Base-by-base conservation (phyloP, 2,888 invertebrate species). In the Mythimna impura region DNA sequence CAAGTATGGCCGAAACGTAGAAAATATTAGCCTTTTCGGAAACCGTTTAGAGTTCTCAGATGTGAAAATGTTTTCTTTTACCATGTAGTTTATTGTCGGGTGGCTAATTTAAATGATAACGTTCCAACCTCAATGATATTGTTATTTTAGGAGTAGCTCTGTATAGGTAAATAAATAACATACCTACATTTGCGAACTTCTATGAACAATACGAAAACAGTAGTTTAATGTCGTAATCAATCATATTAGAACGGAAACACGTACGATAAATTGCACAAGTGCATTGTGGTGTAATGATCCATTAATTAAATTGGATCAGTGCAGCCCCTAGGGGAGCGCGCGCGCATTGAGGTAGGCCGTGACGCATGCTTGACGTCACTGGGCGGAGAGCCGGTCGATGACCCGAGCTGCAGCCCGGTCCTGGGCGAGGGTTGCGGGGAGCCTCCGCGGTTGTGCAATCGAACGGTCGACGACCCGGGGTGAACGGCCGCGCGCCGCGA, bases 321-420 rank as follows among this genome's bases (percentile, higher is more conserved):
- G 93, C 95, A 96, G 93, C 96, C 95, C 96, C 94, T 91, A 92
- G 92, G 93, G 93, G 95, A 94, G 95, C 95, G 94, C 95, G 94
- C 92, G 94, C 96, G 95, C 94, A 96, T 96, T 96, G 96, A 96
- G 96, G 96, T 96, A 96, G 96, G 96, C 93, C 95, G 95, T 96
- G 96, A 96, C 96, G 96, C 92, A 91, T 91, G 88, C 78, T 84
- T 92, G 93, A 95, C 96, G 96, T 96, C 95, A 96, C 89, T 89
- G 91, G 92, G 93, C 89, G 87, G 90, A 89, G 86, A 92, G 91
- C 80, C 93, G 95, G 95, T 93, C 96, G 93, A 91, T 93, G 95
- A 93, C 89, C 90, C 76, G 90, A 84, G 88, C 90, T 91, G 90
- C 91, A 93, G 92, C 93, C 91, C 92, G 89, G 92, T 93, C 94